These are phyloP conservation scores for Drosophila paracracens DNA, from an alignment of 2,888 invertebrate species.

Conservation along the genomic window DNA sequence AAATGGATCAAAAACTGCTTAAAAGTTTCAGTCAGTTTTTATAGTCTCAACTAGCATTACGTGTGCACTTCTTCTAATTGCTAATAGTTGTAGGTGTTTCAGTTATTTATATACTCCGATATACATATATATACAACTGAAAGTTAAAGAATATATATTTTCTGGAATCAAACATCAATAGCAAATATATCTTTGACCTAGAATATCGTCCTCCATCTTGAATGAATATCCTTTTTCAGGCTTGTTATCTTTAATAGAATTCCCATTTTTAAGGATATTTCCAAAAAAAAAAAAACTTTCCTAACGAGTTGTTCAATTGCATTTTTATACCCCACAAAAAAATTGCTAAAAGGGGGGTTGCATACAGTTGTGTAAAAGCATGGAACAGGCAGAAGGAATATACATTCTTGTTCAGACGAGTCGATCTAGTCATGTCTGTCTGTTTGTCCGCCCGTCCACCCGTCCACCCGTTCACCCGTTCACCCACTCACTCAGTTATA, in stretches of 20 bases:
- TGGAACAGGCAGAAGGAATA: no score
- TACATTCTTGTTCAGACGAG: no score
- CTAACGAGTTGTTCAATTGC: no score
- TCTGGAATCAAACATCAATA: background rate
- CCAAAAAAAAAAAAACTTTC: no score
- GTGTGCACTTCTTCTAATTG: background rate
- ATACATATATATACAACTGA: background rate
- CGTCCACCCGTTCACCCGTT: background rate
- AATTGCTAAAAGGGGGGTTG: no score
- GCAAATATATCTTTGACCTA: no score
- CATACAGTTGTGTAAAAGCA: no score
- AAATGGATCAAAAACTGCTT: background rate
- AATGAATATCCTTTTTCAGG: no score
- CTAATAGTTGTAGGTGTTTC: background rate
- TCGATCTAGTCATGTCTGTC: no score
- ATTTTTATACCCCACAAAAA: no score
- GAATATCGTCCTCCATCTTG: no score
- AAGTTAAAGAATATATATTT: background rate
- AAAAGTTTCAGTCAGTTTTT: background rate
- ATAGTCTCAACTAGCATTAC: background rate
- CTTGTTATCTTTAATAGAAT: background rate
- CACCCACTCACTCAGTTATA: no score
- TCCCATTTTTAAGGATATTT: background rate
- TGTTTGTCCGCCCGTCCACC: background rate
- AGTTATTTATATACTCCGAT: background rate